These are phyloP conservation scores for Nematopogon swammerdamellus DNA, from an alignment of 2,888 invertebrate species.

Conservation along the genomic window DNA sequence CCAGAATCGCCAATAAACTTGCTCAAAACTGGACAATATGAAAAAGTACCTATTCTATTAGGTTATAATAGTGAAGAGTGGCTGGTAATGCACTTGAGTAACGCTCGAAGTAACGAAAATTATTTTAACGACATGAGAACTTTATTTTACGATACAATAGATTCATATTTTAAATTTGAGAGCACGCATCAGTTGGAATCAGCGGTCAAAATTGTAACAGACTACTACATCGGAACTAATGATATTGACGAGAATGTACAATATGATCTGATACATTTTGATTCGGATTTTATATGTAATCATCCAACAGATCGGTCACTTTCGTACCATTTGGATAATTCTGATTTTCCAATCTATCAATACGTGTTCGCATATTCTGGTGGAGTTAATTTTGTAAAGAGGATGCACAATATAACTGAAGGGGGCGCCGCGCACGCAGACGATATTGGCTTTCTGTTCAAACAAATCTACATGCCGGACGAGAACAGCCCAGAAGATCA, in stretches of 20 bases:
- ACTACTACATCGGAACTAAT: slow-evolving; percentile 27
- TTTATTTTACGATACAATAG: not conserved
- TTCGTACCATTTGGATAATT: slow-evolving; percentile 17
- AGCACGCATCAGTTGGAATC: slow-evolving; percentile 7
- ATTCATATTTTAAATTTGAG: not conserved
- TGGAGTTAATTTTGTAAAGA: slow-evolving; percentile 17
- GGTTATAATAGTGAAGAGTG: slow-evolving; percentile 27
- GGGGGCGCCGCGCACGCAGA: slow-evolving; percentile 23
- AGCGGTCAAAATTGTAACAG: slow-evolving; percentile 11
- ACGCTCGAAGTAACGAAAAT: not conserved
- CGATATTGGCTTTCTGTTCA: slow-evolving; percentile 29
- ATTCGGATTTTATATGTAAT: slow-evolving; percentile 24
- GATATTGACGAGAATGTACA: slow-evolving; percentile 13
- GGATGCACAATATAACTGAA: slow-evolving; percentile 13
- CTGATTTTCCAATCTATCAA: slow-evolving; percentile 20
- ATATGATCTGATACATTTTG: slow-evolving; percentile 19
- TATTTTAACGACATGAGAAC: not conserved
- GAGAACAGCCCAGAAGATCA: slow-evolving; percentile 18
- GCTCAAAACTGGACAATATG: slow-evolving; percentile 3
- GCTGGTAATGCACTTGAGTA: slow-evolving; percentile 3
- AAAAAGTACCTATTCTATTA: slow-evolving; percentile 20
- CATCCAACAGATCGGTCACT: slow-evolving; percentile 23
- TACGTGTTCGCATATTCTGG: slow-evolving; percentile 30
- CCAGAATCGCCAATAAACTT: slow-evolving; percentile 16
- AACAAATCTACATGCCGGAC: slow-evolving; percentile 9